phyloP scores from a whole-genome alignment of 2,888 invertebrate genomes.

The Tenthredo mesomela region DNA sequence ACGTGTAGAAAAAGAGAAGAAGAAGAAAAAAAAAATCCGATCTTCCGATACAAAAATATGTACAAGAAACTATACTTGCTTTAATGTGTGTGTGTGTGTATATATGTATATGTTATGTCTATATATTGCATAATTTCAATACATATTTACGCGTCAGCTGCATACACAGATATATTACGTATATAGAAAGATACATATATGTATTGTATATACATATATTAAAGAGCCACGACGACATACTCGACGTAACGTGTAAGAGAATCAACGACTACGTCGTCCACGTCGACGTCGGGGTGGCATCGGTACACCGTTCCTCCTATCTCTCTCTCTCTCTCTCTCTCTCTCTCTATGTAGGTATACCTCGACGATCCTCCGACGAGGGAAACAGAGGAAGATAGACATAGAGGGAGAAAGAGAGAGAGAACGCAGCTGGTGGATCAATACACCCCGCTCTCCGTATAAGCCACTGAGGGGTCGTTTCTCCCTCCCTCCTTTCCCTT shows the following conservation, averaged over 20 bases:
- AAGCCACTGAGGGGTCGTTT: slow-evolving; percentile 51
- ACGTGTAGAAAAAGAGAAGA: neutral
- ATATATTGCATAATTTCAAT: neutral
- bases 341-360: slow-evolving; percentile 54
- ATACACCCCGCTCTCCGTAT: slow-evolving; percentile 68
- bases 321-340: slow-evolving; percentile 9
- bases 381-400: neutral
- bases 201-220: neutral
- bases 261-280: slow-evolving; percentile 55
- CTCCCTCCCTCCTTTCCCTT: slow-evolving; percentile 62
- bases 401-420: slow-evolving; percentile 60
- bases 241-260: slow-evolving; percentile 50
- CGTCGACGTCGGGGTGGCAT: slow-evolving; percentile 54
- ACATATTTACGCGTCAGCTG: slow-evolving; percentile 10
- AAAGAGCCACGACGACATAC: neutral
- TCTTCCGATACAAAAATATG: slow-evolving; percentile 32
- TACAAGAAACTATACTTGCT: neutral
- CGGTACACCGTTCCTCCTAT: slow-evolving; percentile 62
- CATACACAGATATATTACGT: neutral
- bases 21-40: neutral
- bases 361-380: slow-evolving; percentile 55
- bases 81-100: neutral
- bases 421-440: slow-evolving; percentile 76
- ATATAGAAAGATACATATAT: neutral
- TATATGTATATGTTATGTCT: neutral